Evolutionary conservation across 2,797 vertebrate genomes (phyloP), one percentile per base, ranked within the genome.

Genomic region (Danio tinwini): DNA sequence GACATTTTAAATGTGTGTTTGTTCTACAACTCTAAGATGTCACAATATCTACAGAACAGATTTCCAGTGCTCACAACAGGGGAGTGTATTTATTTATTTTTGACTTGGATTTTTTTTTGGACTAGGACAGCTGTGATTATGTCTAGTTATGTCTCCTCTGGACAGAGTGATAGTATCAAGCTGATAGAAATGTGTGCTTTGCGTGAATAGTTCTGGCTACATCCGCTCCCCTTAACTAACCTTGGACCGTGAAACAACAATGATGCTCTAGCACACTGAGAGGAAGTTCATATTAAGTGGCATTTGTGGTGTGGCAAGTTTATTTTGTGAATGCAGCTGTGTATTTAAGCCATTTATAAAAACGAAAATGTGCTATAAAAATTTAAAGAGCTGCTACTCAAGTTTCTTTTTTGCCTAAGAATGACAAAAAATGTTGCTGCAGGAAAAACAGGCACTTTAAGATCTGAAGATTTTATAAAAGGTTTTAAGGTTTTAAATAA

Each of bases 211-310:
- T 44, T 37, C 8, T 7, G 80, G 81, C 83, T 82, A 87, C 84
- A 87, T 83, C 83, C 85, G 67, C 85, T 88, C 83, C 85, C 85
- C 77, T 83, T 73, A 71, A 73, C 82, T 87, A 88, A 89, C 88
- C 88, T 90, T 88, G 85, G 82, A 88, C 87, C 84, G 82, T 90
- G 85, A 89, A 93, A 93, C 89, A 93, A 93, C 90, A 94, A 91
- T 93, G 82, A 90, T 91, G 88, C 85, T 88, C 82, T 82, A 89
- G 83, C 90, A 89, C 86, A 86, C 85, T 76, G 61, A 58, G 78
- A 92, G 92, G 90, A 92, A 92, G 89, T 88, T 77, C 70, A 87
- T 88, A 89, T 88, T 88, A 87, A 91, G 89, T 90, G 85, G 90
- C 88, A 92, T 68, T 75, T 70, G 81, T 90, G 86, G 85, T 84